Percentiles rank a stretch among this genome's conserved stretches.
phyloP scores from a whole-genome alignment of 2,797 vertebrate species.

The Ficedula albicollis region DNA sequence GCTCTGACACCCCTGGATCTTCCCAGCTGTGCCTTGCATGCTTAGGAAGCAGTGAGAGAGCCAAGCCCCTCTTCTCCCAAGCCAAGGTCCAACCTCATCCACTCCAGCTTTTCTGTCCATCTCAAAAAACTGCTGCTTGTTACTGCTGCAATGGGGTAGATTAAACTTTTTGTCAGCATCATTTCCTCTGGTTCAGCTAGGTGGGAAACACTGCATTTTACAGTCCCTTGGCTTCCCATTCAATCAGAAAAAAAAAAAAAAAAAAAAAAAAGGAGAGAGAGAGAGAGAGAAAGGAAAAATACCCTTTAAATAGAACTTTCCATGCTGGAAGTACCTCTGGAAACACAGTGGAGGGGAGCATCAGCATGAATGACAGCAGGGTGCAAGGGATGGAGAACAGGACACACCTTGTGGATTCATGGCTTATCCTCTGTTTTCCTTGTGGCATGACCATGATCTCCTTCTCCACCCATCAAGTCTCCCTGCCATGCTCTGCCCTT shows the following conservation, averaged over 20 bases:
- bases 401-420: not conserved
- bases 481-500: not conserved
- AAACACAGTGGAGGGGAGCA: not conserved
- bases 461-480: rapidly evolving
- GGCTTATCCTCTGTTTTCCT: not conserved
- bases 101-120: not conserved
- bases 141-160: not conserved
- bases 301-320: conserved; percentile 67
- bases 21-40: not conserved
- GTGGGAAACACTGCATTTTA: conserved; percentile 54
- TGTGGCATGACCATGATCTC: rapidly evolving
- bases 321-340: conserved; percentile 60
- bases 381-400: not conserved
- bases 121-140: not conserved
- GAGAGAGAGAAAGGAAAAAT: not conserved
- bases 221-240: conserved; percentile 11
- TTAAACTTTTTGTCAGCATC: conserved; percentile 34
- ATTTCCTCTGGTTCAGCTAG: conserved; percentile 45
- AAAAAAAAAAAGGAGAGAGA: no score
- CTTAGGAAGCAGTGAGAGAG: not conserved
- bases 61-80: not conserved
- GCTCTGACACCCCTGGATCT: not conserved
- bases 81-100: not conserved
- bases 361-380: not conserved
- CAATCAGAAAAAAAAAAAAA: not conserved